Conservation (phyloP, 2,888 invertebrate species). For the Keiferia lycopersicella region DNA sequence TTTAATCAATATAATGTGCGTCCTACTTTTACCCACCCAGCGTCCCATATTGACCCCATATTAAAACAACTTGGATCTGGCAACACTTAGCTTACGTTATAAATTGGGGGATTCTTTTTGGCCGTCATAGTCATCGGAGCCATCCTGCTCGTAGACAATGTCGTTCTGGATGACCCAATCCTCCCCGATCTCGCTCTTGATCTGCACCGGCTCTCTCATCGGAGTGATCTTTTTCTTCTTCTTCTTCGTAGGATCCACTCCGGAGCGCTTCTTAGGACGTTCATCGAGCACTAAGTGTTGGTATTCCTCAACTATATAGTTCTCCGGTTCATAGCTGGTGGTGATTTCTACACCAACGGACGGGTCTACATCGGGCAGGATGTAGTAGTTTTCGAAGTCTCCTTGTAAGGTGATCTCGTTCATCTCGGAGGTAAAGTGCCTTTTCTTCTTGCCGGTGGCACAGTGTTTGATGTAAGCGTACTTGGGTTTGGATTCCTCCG, state of each 20-base stretch:
- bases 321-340: conserved; percentile 70
- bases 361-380: conserved; percentile 71
- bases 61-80: background rate
- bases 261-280: conserved; percentile 56
- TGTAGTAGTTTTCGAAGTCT: conserved; percentile 73
- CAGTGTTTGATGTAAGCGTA: conserved; percentile 75
- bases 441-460: conserved; percentile 66
- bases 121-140: too few relatives aligned
- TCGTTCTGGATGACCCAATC: conserved; percentile 70
- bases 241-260: conserved; percentile 48
- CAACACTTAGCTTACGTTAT: conserved; percentile 4
- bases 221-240: conserved; percentile 51
- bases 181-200: conserved; percentile 49
- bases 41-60: background rate
- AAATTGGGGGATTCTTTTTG: conserved; percentile 12
- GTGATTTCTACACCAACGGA: conserved; percentile 70
- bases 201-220: conserved; percentile 42
- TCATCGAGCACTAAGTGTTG: conserved; percentile 66
- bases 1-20: background rate
- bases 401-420: conserved; percentile 68
- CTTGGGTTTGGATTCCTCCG: conserved; percentile 66
- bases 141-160: conserved; percentile 59
- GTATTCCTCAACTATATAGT: conserved; percentile 69
- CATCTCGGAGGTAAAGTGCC: conserved; percentile 72
- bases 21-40: background rate